Evolutionary conservation across 2,113 vertebrate species (phyloP).

Genomic region (Entelurus aequoreus): DNA sequence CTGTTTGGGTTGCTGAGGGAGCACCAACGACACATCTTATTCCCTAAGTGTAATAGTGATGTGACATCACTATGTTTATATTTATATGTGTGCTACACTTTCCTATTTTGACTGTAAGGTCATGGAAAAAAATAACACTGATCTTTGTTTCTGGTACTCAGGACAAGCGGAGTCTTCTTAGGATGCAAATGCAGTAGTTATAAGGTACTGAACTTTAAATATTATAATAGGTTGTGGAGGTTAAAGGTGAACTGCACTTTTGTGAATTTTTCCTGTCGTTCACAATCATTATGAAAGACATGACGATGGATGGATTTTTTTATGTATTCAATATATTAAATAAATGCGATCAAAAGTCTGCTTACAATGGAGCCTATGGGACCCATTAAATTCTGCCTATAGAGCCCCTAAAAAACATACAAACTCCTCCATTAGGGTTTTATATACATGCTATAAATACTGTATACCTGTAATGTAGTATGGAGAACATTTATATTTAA

Average conservation of each 20-base stretch:
- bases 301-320: no score
- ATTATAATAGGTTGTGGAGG: not conserved
- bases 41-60: not conserved
- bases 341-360: no score
- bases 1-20: not conserved
- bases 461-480: no score
- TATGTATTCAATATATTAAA: no score
- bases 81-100: not conserved
- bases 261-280: no score
- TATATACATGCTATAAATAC: no score
- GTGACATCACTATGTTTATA: not conserved
- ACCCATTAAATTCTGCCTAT: no score
- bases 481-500: no score
- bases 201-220: slow-evolving; percentile 47
- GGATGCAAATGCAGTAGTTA: slow-evolving; percentile 64
- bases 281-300: no score
- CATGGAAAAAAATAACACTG: slow-evolving; percentile 5
- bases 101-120: not conserved
- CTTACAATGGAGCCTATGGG: no score
- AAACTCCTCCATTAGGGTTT: no score
- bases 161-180: slow-evolving; percentile 56
- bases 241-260: not conserved
- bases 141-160: slow-evolving; percentile 41
- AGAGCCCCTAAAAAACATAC: no score
- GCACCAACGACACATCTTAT: not conserved